Conservation (phyloP, 2,113 vertebrate species). For the Dolichallabes microphthalmus region DNA sequence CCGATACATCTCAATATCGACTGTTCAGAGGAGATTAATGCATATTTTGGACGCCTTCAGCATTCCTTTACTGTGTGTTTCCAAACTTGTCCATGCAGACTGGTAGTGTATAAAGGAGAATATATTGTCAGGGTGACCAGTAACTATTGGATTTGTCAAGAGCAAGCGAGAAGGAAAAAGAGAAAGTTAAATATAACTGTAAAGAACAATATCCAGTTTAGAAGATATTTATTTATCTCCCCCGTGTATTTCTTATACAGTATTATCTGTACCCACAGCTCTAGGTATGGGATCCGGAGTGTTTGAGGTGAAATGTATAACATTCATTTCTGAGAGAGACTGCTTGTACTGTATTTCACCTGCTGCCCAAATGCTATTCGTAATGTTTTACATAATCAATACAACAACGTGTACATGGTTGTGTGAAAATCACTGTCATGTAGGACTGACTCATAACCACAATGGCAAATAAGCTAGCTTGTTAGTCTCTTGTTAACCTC, state of each 20-base stretch:
- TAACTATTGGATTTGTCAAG: not conserved
- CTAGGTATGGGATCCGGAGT: not conserved
- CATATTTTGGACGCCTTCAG: too few species aligned
- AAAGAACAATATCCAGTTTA: not conserved
- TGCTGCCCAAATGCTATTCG: not conserved
- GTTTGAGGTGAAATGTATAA: not conserved
- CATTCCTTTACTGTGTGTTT: too few species aligned
- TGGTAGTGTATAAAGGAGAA: not conserved
- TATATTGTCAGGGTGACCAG: not conserved
- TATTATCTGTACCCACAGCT: not conserved
- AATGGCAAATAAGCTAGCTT: conserved; percentile 38
- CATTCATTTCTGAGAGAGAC: not conserved
- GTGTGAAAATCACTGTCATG: not conserved
- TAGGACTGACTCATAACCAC: conserved; percentile 12
- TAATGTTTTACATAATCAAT: not conserved
- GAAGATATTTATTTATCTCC: not conserved
- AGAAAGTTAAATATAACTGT: not conserved
- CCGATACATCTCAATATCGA: too few species aligned
- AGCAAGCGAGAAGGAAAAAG: not conserved
- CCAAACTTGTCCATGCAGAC: too few species aligned
- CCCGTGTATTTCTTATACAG: not conserved
- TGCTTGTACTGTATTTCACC: not conserved
- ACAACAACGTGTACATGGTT: not conserved
- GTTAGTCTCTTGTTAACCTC: conserved; percentile 13
- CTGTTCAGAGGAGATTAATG: too few species aligned